A percentile compares a stretch with the other conserved stretches of the same genome.
Conservation (phyloP, 53 echinoderm and acorn worm species). For the Glandiceps talaboti region DNA sequence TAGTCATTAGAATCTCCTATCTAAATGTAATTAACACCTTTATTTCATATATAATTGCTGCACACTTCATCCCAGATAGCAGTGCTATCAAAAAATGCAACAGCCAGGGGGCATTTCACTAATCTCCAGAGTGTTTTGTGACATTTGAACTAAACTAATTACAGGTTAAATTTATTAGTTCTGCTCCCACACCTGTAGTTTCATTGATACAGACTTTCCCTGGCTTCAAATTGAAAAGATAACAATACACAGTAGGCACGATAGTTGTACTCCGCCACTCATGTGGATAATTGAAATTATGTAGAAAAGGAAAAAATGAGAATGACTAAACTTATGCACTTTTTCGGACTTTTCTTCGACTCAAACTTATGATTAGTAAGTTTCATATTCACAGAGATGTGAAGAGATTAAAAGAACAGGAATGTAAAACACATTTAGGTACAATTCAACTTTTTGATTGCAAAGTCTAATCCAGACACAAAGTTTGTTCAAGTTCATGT, state of each 20-base stretch:
- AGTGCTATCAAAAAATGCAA: not conserved
- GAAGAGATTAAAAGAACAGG: no score
- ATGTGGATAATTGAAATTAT: not conserved
- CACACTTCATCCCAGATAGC: not conserved
- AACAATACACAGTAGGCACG: not conserved
- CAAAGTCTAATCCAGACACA: no score
- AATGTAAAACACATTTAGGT: no score
- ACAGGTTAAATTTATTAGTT: not conserved
- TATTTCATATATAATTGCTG: not conserved
- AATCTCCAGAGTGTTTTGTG: no score
- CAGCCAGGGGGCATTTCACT: not conserved
- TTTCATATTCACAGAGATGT: no score
- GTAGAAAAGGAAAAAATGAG: no score
- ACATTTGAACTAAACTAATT: not conserved
- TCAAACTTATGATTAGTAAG: no score
- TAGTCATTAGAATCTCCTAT: not conserved
- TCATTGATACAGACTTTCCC: not conserved
- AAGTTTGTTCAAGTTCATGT: no score
- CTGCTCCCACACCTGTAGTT: not conserved
- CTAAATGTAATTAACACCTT: not conserved
- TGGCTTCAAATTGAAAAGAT: not conserved
- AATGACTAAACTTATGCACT: no score
- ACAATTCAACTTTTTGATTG: no score
- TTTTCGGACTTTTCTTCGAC: no score
- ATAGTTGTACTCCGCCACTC: not conserved